A percentile compares a stretch with the other conserved stretches of the same genome.
Conservation (phyloP, 2,113 vertebrate species). For the Syrmaticus mikado region DNA sequence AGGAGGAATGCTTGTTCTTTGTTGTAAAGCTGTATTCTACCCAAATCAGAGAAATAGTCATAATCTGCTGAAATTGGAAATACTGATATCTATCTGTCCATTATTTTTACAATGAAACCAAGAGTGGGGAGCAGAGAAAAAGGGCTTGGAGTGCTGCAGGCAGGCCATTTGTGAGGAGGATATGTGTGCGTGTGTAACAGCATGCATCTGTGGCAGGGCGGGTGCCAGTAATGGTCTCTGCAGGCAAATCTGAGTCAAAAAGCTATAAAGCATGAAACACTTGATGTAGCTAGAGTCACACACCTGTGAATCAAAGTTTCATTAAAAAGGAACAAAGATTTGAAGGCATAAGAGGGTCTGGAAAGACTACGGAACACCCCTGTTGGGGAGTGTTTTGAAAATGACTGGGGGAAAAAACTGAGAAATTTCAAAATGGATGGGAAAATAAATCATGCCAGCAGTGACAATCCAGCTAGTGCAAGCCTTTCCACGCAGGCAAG, state of each 20-base stretch:
- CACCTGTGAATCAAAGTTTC: conserved; percentile 43
- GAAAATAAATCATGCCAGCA: conserved; percentile 18
- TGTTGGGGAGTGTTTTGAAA: not conserved
- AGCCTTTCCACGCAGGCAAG: not conserved
- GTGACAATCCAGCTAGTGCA: conserved; percentile 4
- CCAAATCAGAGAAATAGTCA: not conserved
- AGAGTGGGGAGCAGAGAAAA: not conserved
- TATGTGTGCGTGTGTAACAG: not conserved
- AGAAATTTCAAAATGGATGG: not conserved
- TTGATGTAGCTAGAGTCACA: not conserved
- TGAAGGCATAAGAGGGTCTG: conserved; percentile 5
- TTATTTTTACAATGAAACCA: not conserved
- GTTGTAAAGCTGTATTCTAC: not conserved
- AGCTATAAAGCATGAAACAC: not conserved
- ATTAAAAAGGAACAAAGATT: conserved; percentile 20
- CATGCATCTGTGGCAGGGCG: fast-evolving
- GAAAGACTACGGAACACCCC: not conserved
- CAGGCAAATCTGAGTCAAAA: not conserved
- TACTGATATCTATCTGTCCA: not conserved
- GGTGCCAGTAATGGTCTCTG: not conserved
- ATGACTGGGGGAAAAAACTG: not conserved
- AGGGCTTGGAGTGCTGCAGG: not conserved
- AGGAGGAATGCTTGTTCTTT: not conserved
- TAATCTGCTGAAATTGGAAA: conserved; percentile 11
- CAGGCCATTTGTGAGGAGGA: not conserved